Conservation (phyloP, 1,140 invertebrate genomes). For the Acromyrmex echinatior region DNA sequence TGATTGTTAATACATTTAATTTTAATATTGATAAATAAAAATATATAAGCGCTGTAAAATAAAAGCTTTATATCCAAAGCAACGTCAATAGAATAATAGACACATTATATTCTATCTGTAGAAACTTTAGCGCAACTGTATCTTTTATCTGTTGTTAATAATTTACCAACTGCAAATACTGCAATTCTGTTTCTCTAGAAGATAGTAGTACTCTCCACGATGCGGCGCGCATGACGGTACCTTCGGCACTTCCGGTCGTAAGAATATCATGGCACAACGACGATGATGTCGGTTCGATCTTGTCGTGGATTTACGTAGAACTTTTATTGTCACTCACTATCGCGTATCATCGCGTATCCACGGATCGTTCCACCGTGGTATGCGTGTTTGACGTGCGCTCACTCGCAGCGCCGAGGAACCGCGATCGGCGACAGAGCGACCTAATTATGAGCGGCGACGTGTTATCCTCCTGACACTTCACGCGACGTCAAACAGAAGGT, state of each 20-base stretch:
- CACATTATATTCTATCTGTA: no score
- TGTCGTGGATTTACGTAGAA: neutral
- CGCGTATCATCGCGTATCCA: neutral
- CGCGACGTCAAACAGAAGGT: conserved; percentile 77
- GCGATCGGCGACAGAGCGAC: conserved; percentile 32
- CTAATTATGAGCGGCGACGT: conserved; percentile 77
- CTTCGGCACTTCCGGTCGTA: conserved; percentile 68
- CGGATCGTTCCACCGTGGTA: neutral
- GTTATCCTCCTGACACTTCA: conserved; percentile 81
- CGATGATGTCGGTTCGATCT: neutral
- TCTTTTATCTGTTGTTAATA: neutral
- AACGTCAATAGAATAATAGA: no score
- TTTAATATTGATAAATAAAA: no score
- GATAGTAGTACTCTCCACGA: neutral
- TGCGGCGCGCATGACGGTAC: neutral
- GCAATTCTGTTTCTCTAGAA: neutral
- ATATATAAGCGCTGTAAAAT: no score
- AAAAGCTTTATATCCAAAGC: no score
- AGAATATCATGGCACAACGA: conserved; percentile 20
- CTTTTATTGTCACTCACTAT: neutral
- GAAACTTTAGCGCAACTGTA: no score
- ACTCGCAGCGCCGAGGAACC: neutral
- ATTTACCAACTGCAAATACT: neutral
- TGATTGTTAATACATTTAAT: no score
- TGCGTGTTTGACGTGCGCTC: conserved; percentile 11